Base-by-base conservation (phyloP, 2,113 vertebrate genomes). In the Bujurquina vittata region DNA sequence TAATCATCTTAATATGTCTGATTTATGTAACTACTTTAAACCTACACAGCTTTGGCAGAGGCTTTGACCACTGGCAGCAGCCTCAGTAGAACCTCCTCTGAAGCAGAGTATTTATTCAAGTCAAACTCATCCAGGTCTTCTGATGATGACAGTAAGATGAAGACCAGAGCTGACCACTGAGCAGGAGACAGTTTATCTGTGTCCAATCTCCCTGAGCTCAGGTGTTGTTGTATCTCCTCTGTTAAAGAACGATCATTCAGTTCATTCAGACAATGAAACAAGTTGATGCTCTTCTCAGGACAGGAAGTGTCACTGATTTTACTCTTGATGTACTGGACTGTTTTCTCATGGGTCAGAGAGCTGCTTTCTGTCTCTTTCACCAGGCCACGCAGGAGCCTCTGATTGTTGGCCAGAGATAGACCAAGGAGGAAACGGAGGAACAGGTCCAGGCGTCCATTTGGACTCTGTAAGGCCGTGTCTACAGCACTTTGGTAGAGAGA, bases 101-200 rank as follows among this genome's bases (percentile, higher is more conserved):
- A 88, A 35, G 59, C 0, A 0, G 14, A 75, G 77, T 75, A 84
- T 5, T 79, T 52, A 22, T 75, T 0, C 0, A 60, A 69, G 26
- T 88, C 79, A 82, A 91, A 90, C 61, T 26, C 57, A 0, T 80
- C 46, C 56, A 52, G 79, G 4, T 59, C 22, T 33, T 79, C 9
- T 10, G 52, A 58, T 79, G 83, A 85, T 5, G 84, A 74, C 43
- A 90, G 37, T 23, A 40, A 72, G 0, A 92, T 74, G 77, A 79
- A 87, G 54, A 20, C 60, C 61, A 92, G 59, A n/a, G 88, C 75
- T 15, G 86, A 85, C 86, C 88, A 87, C 5, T 88, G 77, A 75
- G 2, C 37, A 67, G 78, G 1, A 69, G 72, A 63, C 2, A 86
- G 59, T 7, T 77, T n/a, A 10, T 23, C 20, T 3, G 31, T 20